Base-by-base conservation (phyloP, 2,797 vertebrate species). In the Gila robusta region DNA sequence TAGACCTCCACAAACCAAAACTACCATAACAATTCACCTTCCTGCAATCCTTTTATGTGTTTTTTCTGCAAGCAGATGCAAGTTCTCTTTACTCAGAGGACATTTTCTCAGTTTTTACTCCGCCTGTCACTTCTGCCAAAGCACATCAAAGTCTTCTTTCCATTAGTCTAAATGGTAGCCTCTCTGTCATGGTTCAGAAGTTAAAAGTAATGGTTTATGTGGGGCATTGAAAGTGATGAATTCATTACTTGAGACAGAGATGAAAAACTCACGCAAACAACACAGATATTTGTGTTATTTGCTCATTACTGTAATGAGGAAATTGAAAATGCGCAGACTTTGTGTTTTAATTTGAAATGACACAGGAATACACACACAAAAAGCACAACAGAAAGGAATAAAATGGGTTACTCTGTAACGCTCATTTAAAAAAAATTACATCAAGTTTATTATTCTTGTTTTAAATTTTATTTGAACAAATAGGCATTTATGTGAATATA, bases 121-220 rank as follows among this genome's bases (percentile, higher is more conserved):
- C 77, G 76, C 47, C 23, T 79, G 88, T 81, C 80, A 66, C 87
- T 87, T 84, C 79, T 74, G 83, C 86, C 90, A 87, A 70, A 92
- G 90, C 89, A 92, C 91, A 91, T 92, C 87, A 91, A 86, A 88
- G 84, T 84, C 79, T 80, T 85, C 70, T 88, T 85, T 89, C 86
- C 59, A 84, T 87, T 74, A 92, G 88, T 89, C 92, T 88, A 93
- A 92, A 93, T 93, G 90, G 91, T 94, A 92, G 93, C 93, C 92
- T 92, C 91, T 83, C 87, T 88, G 91, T 90, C 91, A 92, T 89
- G 91, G 92, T 93, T 92, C 90, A 86, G 89, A 89, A 91, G 90
- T 93, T 91, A 91, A 94, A 92, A 94, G 88, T 93, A 94, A 94
- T 92, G 89, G 90, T 90, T 91, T 91, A 91, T 91, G 92, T 87